Conservation (phyloP, 2,113 vertebrate species). For the Columba janthina region DNA sequence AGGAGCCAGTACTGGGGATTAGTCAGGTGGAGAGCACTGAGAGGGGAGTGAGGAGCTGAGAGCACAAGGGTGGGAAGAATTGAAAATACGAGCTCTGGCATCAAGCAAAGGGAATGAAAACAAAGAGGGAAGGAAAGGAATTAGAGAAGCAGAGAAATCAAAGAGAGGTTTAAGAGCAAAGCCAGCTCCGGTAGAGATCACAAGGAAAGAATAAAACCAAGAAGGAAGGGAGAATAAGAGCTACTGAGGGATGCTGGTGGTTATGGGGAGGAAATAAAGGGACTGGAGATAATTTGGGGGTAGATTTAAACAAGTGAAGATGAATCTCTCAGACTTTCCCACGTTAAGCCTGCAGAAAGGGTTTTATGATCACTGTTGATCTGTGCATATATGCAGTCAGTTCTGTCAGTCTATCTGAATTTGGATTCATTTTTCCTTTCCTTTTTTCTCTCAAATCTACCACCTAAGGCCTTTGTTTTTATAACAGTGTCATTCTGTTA, state of each 20-base stretch:
- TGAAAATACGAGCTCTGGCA: slow-evolving; percentile 63
- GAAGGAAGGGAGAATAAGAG: slow-evolving; percentile 37
- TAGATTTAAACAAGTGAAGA: background rate
- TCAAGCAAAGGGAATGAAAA: slow-evolving; percentile 62
- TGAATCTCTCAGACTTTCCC: slow-evolving; percentile 45
- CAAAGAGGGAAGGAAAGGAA: slow-evolving; percentile 65
- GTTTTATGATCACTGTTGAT: background rate
- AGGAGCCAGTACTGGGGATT: slow-evolving; percentile 62
- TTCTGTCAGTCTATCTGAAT: background rate
- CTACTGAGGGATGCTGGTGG: background rate
- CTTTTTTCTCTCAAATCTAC: background rate
- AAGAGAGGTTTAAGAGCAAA: slow-evolving; percentile 66
- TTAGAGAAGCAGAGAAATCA: slow-evolving; percentile 66
- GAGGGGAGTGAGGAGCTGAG: slow-evolving; percentile 44
- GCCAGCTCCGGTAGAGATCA: slow-evolving; percentile 66
- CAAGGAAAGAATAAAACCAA: slow-evolving; percentile 45
- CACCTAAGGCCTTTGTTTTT: background rate
- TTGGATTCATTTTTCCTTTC: background rate
- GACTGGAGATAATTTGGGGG: slow-evolving; percentile 19
- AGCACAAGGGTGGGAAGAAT: slow-evolving; percentile 57
- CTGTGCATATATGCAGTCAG: background rate
- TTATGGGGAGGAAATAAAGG: slow-evolving; percentile 30
- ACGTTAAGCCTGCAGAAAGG: background rate
- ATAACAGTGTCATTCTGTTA: background rate
- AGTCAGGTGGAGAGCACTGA: slow-evolving; percentile 66